Conservation (phyloP, 2,797 vertebrate genomes). For the Microctenopoma lineatum region DNA sequence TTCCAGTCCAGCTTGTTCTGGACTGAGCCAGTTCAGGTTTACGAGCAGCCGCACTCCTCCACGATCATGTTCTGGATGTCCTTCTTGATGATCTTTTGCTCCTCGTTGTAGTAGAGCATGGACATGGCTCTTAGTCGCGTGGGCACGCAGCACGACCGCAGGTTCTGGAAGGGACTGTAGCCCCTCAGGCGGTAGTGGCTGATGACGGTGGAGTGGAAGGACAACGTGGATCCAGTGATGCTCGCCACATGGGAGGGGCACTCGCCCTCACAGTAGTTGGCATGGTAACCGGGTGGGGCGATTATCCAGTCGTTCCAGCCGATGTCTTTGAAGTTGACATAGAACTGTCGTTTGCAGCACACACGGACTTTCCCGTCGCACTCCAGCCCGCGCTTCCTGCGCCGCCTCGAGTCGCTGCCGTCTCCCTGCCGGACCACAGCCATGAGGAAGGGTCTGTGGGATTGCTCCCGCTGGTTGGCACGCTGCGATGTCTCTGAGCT, state of each 20-base stretch:
- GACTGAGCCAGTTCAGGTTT: slow-evolving; percentile 43
- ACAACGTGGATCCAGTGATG: slow-evolving; percentile 91
- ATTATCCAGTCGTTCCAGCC: slow-evolving; percentile 99
- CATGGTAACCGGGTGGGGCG: slow-evolving; percentile 93
- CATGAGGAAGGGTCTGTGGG: slow-evolving; percentile 96
- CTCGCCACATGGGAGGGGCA: slow-evolving; percentile 95
- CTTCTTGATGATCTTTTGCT: slow-evolving; percentile 98
- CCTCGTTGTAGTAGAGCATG: slow-evolving; percentile 98
- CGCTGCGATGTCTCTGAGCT: slow-evolving; percentile 25
- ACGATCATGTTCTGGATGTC: slow-evolving; percentile 99
- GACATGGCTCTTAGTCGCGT: slow-evolving; percentile 97
- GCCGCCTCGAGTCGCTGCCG: slow-evolving; percentile 81
- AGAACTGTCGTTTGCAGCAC: slow-evolving; percentile 98
- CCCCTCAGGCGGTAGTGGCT: slow-evolving; percentile 97
- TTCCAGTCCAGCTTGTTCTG: slow-evolving; percentile 28
- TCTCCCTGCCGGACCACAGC: slow-evolving; percentile 90
- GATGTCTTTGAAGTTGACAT: slow-evolving; percentile 98
- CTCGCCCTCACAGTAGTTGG: slow-evolving; percentile 99
- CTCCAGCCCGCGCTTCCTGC: slow-evolving; percentile 92
- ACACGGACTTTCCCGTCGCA: slow-evolving; percentile 96
- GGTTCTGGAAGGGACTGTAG: slow-evolving; percentile 94
- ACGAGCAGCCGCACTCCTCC: slow-evolving; percentile 98
- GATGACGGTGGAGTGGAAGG: slow-evolving; percentile 98
- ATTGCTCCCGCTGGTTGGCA: slow-evolving; percentile 89
- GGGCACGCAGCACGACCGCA: slow-evolving; percentile 96